A percentile compares a stretch with the other conserved stretches of the same genome.
Evolutionary conservation across 2,113 vertebrate species (phyloP).

Genomic region (human (Homo sapiens)): GRCh38 chr13:110297501-110298000

Average conservation of each 20-base stretch:
- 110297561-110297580: not conserved
- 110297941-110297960: not conserved
- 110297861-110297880: not conserved
- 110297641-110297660: not conserved
- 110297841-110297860: not conserved
- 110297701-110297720: not conserved
- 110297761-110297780: not conserved
- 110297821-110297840: not conserved
- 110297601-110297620: not conserved
- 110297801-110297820: too few relatives aligned
- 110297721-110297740: not conserved
- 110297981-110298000: not conserved
- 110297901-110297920: not conserved
- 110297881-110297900: not conserved
- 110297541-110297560: too few relatives aligned
- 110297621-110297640: not conserved
- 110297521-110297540: too few relatives aligned
- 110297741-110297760: not conserved
- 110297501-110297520: too few relatives aligned
- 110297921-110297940: not conserved
- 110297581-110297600: not conserved
- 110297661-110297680: not conserved
- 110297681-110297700: not conserved
- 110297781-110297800: not conserved
- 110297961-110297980: not conserved